phyloP scores from a whole-genome alignment of 2,888 invertebrate species.

The Mesorhabditis belari region DNA sequence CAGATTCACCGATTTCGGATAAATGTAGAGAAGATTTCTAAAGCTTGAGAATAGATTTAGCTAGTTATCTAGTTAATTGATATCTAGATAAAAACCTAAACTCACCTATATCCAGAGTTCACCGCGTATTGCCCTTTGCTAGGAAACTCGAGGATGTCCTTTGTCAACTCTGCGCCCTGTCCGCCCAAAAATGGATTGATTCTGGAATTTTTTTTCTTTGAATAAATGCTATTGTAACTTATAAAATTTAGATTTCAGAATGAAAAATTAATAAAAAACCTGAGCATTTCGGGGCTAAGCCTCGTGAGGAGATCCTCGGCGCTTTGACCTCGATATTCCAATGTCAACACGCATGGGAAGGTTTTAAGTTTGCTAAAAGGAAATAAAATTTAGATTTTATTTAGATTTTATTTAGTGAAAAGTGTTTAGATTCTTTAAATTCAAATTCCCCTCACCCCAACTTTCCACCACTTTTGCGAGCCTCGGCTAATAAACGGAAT shows the following conservation, averaged over 20 bases:
- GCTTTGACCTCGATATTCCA: constrained; percentile 55
- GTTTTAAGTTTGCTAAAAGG: constrained; percentile 70
- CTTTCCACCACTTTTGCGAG: constrained; percentile 58
- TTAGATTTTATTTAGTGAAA: no score
- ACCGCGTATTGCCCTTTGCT: constrained; percentile 70
- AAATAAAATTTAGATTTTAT: background rate
- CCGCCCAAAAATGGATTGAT: constrained; percentile 56
- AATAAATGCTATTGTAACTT: constrained; percentile 68
- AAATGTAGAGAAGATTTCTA: constrained; percentile 80
- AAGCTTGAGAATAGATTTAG: constrained; percentile 9
- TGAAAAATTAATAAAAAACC: no score
- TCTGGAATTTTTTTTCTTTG: background rate
- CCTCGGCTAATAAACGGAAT: constrained; percentile 81
- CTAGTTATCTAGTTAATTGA: constrained; percentile 1
- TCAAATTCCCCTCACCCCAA: no score
- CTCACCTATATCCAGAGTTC: constrained; percentile 57
- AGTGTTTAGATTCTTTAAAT: no score
- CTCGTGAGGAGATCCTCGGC: constrained; percentile 66
- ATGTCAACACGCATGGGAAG: constrained; percentile 71
- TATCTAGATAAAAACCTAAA: background rate
- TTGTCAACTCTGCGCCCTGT: constrained; percentile 47
- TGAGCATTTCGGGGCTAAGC: constrained; percentile 77
- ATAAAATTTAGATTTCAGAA: no score
- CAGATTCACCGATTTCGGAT: constrained; percentile 78
- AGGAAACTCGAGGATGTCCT: constrained; percentile 78